Conservation (phyloP, 1,140 invertebrate genomes). For the Eurosta solidaginis region DNA sequence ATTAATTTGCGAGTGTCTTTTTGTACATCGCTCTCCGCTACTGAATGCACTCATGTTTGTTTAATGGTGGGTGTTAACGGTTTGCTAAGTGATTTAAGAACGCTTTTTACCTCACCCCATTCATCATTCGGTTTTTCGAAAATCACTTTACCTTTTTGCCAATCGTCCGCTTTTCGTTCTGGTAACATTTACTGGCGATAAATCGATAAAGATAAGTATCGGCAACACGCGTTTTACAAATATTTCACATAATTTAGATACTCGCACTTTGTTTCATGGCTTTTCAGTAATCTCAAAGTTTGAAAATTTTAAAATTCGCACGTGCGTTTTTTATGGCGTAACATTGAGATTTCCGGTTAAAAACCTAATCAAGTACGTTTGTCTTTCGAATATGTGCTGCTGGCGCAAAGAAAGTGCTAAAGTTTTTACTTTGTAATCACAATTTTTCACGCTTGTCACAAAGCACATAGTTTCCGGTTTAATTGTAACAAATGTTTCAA, state of each 20-base stretch:
- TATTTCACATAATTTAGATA: conserved; percentile 44
- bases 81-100: conserved; percentile 21
- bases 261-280: no score
- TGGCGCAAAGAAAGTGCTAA: not conserved
- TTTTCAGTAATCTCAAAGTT: not conserved
- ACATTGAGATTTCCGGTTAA: conserved; percentile 34
- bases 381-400: no score
- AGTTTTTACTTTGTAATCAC: no score
- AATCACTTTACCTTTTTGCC: conserved; percentile 8
- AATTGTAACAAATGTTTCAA: conserved; percentile 17
- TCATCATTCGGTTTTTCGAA: not conserved
- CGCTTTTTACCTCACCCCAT: not conserved
- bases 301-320: conserved; percentile 30
- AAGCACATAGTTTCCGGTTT: conserved; percentile 32
- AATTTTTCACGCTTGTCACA: conserved; percentile 16
- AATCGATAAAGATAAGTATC: conserved; percentile 48
- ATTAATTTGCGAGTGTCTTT: not conserved
- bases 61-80: conserved; percentile 26
- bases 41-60: conserved; percentile 9
- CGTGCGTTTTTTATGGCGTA: conserved; percentile 25
- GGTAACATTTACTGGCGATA: not conserved
- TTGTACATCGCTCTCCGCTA: not conserved
- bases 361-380: not conserved
- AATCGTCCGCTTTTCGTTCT: not conserved
- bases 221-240: conserved; percentile 53